Base-by-base conservation (phyloP, 2,113 vertebrate genomes). In the Prionailurus viverrinus region DNA sequence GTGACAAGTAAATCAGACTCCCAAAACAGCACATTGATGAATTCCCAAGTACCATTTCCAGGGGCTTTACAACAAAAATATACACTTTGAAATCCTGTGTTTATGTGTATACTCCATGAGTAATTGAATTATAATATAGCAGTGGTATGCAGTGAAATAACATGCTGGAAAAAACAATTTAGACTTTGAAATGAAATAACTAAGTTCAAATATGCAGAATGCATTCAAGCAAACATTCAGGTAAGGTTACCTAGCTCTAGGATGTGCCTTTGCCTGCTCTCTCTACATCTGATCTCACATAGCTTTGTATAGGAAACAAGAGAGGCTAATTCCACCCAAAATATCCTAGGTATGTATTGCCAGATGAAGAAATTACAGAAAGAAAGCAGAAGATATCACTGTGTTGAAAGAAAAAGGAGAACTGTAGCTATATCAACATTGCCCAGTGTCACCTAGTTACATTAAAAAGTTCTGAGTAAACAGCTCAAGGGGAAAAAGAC, bases 391-490 rank as follows among this genome's bases (percentile, higher is more conserved):
- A 29, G 31, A 51, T 58, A 74, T 41, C 82, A 55, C 29, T 83
- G 13, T 51, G 39, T 51, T 91, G 61, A 94, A 97, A 94, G 84
- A 93, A 79, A 73, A 89, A 63, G 9, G 61, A 96, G 66, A 95
- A 68, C 8, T 91, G 13, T 76, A n/a, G 85, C 68, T 53, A 10
- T 29, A 55, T 86, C 78, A 93, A 25, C 81, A 82, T 69, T 91
- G 74, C 33, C 89, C 53, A 27, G 3, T 73, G 51, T 96, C 97
- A 95, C 94, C 88, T 97, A 86, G 96, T 96, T 97, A 97, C 66
- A 45, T 84, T 84, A n/a, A 63, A 95, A 94, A 71, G 41, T 93
- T 94, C 89, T 95, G 91, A 82, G 78, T 97, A 97, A 98, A 93
- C 85, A 97, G 66, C 88, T 97, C 3, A 0, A 48, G 88, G 96